phyloP scores from a whole-genome alignment of 2,113 vertebrate genomes.

The Cygnus atratus region DNA sequence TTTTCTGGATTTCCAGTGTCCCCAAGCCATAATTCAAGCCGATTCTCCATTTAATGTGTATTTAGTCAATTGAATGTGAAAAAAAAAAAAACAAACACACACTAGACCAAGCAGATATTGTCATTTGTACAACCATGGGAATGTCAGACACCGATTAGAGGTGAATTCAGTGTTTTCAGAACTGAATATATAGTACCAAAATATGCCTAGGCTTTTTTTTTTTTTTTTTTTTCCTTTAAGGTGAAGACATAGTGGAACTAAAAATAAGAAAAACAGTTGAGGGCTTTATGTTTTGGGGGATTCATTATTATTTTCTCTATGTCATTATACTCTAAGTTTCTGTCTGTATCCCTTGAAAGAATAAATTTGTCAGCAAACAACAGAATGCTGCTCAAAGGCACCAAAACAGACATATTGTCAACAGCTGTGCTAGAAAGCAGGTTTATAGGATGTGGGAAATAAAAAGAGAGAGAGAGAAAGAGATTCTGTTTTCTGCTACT shows the following conservation, averaged over 20 bases:
- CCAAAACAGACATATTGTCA: not conserved
- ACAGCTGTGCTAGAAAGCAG: not conserved
- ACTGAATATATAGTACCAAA: not conserved
- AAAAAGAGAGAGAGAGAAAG: not conserved
- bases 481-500: not conserved
- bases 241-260: not conserved
- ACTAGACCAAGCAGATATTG: not conserved
- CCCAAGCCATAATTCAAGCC: not conserved
- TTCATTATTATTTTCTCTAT: not conserved
- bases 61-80: not conserved
- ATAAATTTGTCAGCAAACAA: not conserved
- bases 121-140: not conserved
- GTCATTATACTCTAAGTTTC: not conserved
- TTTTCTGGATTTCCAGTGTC: not conserved
- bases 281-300: accelerated
- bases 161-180: not conserved
- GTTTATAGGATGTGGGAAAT: not conserved
- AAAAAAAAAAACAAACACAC: not conserved
- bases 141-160: not conserved
- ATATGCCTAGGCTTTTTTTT: not conserved
- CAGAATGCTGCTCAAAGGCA: not conserved
- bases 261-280: not conserved
- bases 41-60: not conserved
- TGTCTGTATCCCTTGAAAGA: not conserved
- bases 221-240: not conserved